These are phyloP conservation scores for Drosophila sproati DNA, from an alignment of 1,140 invertebrate species.

Conservation along the genomic window DNA sequence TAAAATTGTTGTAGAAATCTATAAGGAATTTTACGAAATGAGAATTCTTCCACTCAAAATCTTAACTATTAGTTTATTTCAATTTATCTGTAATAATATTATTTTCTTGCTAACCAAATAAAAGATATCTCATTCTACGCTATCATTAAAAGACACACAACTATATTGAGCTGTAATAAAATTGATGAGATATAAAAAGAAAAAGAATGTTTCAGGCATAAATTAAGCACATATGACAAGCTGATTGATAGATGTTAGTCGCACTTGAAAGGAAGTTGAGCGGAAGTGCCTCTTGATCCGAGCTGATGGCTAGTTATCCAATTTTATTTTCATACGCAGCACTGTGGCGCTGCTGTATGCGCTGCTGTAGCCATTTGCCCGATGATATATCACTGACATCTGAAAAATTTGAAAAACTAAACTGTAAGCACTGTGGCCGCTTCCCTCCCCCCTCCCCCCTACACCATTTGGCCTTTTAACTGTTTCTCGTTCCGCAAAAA, in stretches of 20 bases:
- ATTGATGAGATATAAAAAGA: not conserved
- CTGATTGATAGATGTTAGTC: conserved; percentile 59
- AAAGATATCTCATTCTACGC: too few species aligned
- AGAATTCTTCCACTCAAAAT: too few species aligned
- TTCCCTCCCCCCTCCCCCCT: not conserved
- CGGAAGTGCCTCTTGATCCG: conserved; percentile 73
- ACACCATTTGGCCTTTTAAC: not conserved
- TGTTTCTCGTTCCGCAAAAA: not conserved
- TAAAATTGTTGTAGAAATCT: too few species aligned
- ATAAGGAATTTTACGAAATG: too few species aligned
- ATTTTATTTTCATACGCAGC: conserved; percentile 49
- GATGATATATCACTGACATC: conserved; percentile 80
- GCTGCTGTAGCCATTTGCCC: conserved; percentile 54
- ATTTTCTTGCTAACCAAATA: too few species aligned
- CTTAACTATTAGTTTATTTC: too few species aligned
- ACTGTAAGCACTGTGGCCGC: conserved; percentile 24
- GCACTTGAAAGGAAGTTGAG: conserved; percentile 54
- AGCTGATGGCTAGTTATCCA: conserved; percentile 56
- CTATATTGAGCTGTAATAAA: too few species aligned
- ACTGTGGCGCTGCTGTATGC: conserved; percentile 19
- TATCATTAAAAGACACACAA: too few species aligned
- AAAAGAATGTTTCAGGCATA: not conserved
- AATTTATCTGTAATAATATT: too few species aligned
- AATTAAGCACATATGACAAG: conserved; percentile 6
- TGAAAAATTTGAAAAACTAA: conserved; percentile 76